These are phyloP conservation scores for Pissodes strobi DNA, from an alignment of 1,140 invertebrate genomes.

Conservation along the genomic window DNA sequence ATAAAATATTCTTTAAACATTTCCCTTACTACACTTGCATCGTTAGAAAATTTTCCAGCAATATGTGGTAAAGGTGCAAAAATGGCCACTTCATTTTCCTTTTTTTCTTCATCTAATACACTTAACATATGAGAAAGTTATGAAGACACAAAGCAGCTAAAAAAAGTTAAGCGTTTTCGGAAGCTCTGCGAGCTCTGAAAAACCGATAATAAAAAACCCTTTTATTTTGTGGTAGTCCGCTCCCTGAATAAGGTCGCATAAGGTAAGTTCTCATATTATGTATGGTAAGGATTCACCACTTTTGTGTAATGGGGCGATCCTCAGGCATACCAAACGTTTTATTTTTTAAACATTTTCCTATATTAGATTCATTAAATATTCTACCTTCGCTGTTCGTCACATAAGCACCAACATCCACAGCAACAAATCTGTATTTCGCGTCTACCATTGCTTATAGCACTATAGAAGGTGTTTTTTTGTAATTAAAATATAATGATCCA, in stretches of 20 bases:
- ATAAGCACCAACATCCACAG: no score
- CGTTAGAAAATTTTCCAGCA: conserved; percentile 15
- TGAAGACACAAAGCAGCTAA: conserved; percentile 21
- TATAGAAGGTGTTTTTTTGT: conserved; percentile 22
- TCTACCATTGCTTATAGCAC: conserved; percentile 9
- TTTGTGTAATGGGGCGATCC: conserved; percentile 22
- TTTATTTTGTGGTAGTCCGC: conserved; percentile 11
- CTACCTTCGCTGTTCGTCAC: no score
- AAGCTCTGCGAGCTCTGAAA: no score
- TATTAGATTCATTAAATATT: conserved; percentile 21
- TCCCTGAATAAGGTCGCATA: conserved; percentile 12
- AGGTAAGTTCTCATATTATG: conserved; percentile 13
- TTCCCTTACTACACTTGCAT: conserved; percentile 18
- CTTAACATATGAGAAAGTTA: conserved; percentile 20
- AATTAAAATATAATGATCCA: conserved; percentile 21
- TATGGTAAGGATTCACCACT: conserved; percentile 24
- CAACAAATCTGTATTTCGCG: no score
- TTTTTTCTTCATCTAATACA: conserved; percentile 24
- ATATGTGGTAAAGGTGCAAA: conserved; percentile 15
- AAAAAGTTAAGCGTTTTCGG: conserved; percentile 19
- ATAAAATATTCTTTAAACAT: conserved; percentile 24
- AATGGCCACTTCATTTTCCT: conserved; percentile 17
- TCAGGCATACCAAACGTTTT: conserved; percentile 27
- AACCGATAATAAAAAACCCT: conserved; percentile 14
- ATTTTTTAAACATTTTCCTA: conserved; percentile 25